Base-by-base conservation (phyloP, 2,113 vertebrate species). In the Coryphaenoides rupestris region DNA sequence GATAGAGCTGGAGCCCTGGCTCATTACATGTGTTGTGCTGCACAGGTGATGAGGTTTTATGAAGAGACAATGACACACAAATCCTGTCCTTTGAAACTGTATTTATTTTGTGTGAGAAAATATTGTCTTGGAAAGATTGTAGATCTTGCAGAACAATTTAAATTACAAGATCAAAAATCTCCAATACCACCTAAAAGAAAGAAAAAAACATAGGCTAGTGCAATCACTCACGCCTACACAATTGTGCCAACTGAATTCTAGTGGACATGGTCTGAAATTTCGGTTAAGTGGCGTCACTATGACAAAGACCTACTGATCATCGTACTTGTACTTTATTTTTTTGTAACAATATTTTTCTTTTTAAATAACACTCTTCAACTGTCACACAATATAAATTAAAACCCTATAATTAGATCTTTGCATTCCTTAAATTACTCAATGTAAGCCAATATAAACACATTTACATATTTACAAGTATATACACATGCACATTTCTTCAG, bases 361-460 rank as follows among this genome's bases (percentile, higher is more conserved):
- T 85, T 87, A 90, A 89, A 90, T 89, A 87, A 87, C 81, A 84
- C 82, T 79, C 81, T 63, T 84, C 57, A 58, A 76, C 84, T 84
- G 84, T 82, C 85, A 86, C 85, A 82, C 80, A 75, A 80, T 88
- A 87, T 88, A 91, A 91, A 89, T 91, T 87, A 90, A 85, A 88
- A 83, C 88, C 80, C 88, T 86, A 88, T 77, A 67, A 84, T 77
- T 86, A 77, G 82, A 89, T 86, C 85, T 84, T 78, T 80, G 81
- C 87, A 88, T 88, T 88, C 84, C 79, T 89, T 89, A 83, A 90
- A 88, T 89, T 88, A 90, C 80, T 88, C 86, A 66, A 85, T 83
- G 78, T 85, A 84, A 84, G 86, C 84, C 40, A 69, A 84, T 89
- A 90, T 90, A 88, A 88, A 91, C 87, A 86, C 75, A 87, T 87